These are phyloP conservation scores for Mus spicilegus DNA, from an alignment of 2,113 vertebrate genomes.

Conservation along the genomic window DNA sequence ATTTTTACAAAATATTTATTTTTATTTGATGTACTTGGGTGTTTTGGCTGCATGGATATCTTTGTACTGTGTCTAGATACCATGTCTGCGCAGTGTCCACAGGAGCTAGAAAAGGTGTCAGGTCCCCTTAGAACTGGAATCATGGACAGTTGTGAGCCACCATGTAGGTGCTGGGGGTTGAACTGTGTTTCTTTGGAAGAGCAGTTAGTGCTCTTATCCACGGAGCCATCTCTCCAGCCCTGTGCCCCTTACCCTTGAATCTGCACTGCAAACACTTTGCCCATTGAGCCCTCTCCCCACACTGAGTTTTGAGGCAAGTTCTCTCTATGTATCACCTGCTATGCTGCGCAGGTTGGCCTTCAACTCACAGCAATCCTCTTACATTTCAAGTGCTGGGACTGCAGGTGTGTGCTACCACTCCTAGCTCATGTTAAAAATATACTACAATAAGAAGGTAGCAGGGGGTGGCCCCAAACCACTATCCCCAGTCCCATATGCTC, in stretches of 20 bases:
- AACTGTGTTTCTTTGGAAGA: not conserved
- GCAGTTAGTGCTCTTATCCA: not conserved
- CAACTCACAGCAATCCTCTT: not conserved
- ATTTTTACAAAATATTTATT: not conserved
- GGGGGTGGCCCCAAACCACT: not conserved
- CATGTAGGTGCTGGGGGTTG: not conserved
- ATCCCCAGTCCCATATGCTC: not conserved
- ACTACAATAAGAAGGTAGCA: not conserved
- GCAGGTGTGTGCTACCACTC: not conserved
- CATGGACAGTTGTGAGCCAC: not conserved
- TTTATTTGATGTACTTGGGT: not conserved
- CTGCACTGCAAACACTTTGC: not conserved
- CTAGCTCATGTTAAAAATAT: not conserved
- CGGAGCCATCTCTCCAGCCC: not conserved
- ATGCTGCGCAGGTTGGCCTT: not conserved
- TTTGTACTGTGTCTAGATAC: not conserved
- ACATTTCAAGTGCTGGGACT: not conserved
- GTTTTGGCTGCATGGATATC: not conserved
- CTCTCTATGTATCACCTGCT: not conserved
- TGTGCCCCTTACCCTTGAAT: not conserved
- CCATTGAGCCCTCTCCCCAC: not conserved
- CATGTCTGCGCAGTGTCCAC: not conserved
- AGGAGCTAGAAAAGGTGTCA: not conserved
- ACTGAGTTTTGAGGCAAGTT: not conserved
- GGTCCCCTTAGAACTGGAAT: not conserved